A percentile compares a stretch with the other conserved stretches of the same genome.
Evolutionary conservation across 2,797 vertebrate genomes (phyloP).

Genomic region (Sebastes dallii): DNA sequence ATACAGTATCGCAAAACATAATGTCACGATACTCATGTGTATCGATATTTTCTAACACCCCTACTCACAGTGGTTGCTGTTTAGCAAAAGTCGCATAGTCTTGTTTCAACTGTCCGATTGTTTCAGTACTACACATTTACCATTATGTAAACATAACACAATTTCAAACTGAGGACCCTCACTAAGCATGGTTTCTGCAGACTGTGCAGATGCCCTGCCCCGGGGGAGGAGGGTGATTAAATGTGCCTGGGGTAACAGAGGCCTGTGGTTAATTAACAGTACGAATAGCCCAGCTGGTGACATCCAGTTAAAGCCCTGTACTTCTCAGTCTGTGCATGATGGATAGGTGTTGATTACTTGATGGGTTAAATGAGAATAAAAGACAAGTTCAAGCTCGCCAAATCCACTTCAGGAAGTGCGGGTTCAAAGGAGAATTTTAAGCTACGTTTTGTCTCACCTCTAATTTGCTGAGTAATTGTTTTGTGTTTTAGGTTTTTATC

Average conservation of each 20-base stretch:
- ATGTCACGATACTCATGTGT: no score
- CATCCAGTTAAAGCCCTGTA: constrained; percentile 12
- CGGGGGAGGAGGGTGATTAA: constrained; percentile 21
- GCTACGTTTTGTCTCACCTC: constrained; percentile 75
- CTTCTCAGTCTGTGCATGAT: background rate
- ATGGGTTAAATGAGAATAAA: constrained; percentile 7
- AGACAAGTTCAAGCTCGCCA: constrained; percentile 31
- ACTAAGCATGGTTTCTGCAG: background rate
- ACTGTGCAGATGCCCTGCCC: background rate
- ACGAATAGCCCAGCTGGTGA: constrained; percentile 30
- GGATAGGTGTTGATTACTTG: constrained; percentile 45
- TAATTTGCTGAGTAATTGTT: constrained; percentile 79
- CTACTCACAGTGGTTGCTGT: no score
- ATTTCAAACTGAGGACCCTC: background rate
- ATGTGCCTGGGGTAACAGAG: constrained; percentile 2
- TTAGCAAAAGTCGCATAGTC: no score
- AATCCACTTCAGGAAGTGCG: constrained; percentile 15
- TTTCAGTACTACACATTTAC: no score
- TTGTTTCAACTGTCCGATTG: no score
- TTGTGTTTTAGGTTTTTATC: constrained; percentile 59
- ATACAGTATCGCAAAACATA: no score
- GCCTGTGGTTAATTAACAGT: constrained; percentile 39
- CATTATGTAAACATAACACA: no score
- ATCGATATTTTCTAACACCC: no score
- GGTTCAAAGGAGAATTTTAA: constrained; percentile 70